Conservation (phyloP, 2,113 vertebrate species). For the Empidonax traillii region DNA sequence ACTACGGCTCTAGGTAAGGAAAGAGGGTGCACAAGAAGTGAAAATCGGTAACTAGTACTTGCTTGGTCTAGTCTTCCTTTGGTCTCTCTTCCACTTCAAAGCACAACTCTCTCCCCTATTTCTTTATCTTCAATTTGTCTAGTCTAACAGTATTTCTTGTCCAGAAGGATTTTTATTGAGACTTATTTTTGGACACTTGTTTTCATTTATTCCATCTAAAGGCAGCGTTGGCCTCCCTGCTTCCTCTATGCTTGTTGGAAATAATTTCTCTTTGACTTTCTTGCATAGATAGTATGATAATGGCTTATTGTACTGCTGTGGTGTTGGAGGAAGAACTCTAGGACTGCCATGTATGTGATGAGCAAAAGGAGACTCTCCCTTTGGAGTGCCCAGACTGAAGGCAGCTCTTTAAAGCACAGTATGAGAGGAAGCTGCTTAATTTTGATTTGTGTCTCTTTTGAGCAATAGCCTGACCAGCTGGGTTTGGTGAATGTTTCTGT, state of each 20-base stretch:
- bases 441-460: not conserved
- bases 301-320: not conserved
- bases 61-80: not conserved
- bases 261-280: not conserved
- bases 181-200: not conserved
- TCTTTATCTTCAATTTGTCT: not conserved
- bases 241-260: not conserved
- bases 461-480: not conserved
- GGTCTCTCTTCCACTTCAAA: not conserved
- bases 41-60: not conserved
- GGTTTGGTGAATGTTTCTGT: not conserved
- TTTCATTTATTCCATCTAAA: not conserved
- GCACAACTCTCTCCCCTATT: not conserved
- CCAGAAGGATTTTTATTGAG: not conserved
- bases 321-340: not conserved
- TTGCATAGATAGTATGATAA: not conserved
- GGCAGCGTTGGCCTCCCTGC: not conserved
- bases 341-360: not conserved
- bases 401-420: not conserved
- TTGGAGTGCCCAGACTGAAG: not conserved
- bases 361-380: not conserved
- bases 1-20: rapidly evolving
- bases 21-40: not conserved
- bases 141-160: not conserved
- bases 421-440: not conserved